phyloP scores from a whole-genome alignment of 2,797 vertebrate species.

The Cossypha caffra region DNA sequence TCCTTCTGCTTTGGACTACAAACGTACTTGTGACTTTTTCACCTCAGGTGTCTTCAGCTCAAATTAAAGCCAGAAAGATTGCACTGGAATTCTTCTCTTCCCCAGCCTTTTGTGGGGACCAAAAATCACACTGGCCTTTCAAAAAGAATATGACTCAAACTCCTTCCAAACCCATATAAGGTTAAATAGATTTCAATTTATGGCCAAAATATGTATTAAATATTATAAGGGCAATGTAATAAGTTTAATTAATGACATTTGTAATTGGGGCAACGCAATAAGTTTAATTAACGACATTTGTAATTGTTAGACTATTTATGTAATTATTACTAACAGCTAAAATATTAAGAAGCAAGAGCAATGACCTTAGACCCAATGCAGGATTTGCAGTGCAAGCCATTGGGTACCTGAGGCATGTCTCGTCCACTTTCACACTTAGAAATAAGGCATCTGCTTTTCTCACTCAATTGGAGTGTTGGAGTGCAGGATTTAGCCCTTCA shows the following conservation, averaged over 20 bases:
- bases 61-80: neutral
- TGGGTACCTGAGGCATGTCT: neutral
- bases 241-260: neutral
- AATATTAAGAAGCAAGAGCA: neutral
- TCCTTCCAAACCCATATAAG: neutral
- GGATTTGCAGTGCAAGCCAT: neutral
- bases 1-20: neutral
- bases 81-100: neutral
- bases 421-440: neutral
- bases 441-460: neutral
- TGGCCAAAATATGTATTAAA: neutral
- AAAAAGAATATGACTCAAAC: neutral
- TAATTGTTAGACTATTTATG: neutral
- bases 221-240: neutral
- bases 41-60: neutral
- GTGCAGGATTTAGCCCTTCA: neutral
- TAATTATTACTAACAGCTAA: neutral
- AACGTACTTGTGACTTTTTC: neutral
- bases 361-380: rapidly evolving
- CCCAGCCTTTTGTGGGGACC: neutral
- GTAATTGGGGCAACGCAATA: neutral
- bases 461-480: rapidly evolving
- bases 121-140: neutral
- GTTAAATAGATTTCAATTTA: neutral
- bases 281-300: neutral